Evolutionary conservation across 2,113 vertebrate genomes (phyloP), one percentile per base, ranked within the genome.

Genomic region (Thunnus maccoyii): DNA sequence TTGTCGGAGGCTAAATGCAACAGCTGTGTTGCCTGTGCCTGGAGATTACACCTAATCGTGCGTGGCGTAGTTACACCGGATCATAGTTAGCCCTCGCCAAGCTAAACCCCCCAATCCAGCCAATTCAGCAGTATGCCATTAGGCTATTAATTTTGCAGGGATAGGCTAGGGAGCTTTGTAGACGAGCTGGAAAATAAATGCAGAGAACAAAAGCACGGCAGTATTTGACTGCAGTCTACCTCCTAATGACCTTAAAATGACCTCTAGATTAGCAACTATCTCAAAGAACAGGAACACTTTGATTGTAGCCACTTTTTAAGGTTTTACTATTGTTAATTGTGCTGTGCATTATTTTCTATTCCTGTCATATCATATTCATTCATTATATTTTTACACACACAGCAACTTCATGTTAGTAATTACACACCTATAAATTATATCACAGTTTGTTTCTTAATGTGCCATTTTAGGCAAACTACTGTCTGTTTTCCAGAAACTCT

Each of bases 1-100:
- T 88, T 68, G 86, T 88, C 11, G 0, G 22, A 86, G 63, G 88
- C 74, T 84, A 85, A 91, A 89, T 67, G 85, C 73, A 85, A 88
- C 93, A 93, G 90, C 90, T 93, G 89, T 85, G 87, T 77, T 63
- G 84, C 75, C 71, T 27, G 64, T 84, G 85, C 75, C 60, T 71
- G 82, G 79, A 94, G 92, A 94, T 93, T 93, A 92, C 72, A 87
- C 74, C 80, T 87, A 82, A 89, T 88, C 77, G 65, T 57, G 51
- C 41, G 27, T 78, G 81, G 80, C 66, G 61, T 93, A 90, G 89
- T 93, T 93, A 93, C 90, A 93, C 47, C 54, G 64, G 86, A 92
- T 92, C 90, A 91, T 88, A 88, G 88, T 91, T 78, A 77, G 88
- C 76, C 50, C 68, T 73, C 14, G 71, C 72, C 85, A 79, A 72